These are phyloP conservation scores for Sebastes vulpes DNA, from an alignment of 2,797 vertebrate species.

Conservation along the genomic window DNA sequence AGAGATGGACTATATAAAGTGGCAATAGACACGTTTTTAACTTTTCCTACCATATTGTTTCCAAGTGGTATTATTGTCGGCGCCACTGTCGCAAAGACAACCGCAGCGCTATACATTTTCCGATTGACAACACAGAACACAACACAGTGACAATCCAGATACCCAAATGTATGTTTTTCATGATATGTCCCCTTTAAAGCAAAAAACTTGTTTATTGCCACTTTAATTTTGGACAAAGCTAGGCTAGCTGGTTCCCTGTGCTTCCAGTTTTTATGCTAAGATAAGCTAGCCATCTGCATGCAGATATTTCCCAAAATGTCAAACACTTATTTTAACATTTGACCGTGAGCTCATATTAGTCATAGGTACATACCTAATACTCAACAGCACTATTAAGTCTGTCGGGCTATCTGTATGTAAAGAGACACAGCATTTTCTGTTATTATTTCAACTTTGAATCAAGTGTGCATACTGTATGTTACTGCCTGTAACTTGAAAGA, in stretches of 20 bases:
- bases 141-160: background rate
- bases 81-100: background rate
- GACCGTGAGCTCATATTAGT: background rate
- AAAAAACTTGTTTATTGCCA: background rate
- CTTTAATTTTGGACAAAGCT: background rate
- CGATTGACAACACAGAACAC: background rate
- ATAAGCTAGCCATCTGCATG: background rate
- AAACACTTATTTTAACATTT: constrained; percentile 1
- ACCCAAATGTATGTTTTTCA: background rate
- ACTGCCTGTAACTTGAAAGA: background rate
- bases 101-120: background rate
- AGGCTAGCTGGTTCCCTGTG: background rate
- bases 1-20: background rate
- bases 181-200: background rate
- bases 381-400: constrained; percentile 8
- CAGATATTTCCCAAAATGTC: background rate
- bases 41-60: accelerated
- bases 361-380: background rate
- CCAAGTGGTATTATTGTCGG: background rate
- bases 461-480: background rate
- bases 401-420: background rate
- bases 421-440: background rate
- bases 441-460: background rate
- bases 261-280: background rate
- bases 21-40: background rate